phyloP scores from a whole-genome alignment of 2,888 invertebrate genomes.

The Chrysotoxum bicinctum region DNA sequence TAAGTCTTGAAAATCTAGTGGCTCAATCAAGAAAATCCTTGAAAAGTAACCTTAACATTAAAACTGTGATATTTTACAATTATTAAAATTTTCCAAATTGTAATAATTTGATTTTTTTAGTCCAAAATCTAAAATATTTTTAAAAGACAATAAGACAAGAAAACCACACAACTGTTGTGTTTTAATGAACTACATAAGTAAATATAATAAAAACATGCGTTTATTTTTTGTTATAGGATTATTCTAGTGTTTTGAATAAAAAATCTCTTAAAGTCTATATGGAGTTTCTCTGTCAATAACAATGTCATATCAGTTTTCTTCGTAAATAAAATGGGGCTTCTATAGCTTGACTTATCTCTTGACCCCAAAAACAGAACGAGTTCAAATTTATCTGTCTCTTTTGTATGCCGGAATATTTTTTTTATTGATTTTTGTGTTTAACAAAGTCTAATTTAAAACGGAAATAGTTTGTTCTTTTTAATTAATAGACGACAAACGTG shows the following conservation, averaged over 20 bases:
- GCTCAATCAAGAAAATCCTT: neutral
- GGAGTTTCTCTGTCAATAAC: constrained; percentile 4
- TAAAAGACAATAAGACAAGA: neutral
- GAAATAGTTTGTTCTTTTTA: neutral
- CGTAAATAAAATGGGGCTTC: neutral
- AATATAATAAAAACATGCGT: neutral
- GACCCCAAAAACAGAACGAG: constrained; percentile 57
- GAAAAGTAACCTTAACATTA: neutral
- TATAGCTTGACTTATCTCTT: constrained; percentile 42
- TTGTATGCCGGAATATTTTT: constrained; percentile 22
- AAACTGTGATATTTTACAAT: neutral
- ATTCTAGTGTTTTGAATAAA: constrained; percentile 34
- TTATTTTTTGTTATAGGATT: neutral
- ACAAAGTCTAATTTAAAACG: constrained; percentile 39
- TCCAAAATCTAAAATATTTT: neutral
- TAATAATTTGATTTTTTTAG: too few species aligned
- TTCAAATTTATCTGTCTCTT: constrained; percentile 54
- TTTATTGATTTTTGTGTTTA: constrained; percentile 47
- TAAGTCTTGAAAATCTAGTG: neutral
- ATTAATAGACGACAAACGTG: neutral
- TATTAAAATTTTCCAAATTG: too few species aligned
- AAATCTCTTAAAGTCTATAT: constrained; percentile 30
- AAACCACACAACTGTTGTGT: neutral
- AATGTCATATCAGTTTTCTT: constrained; percentile 38
- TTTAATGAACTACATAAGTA: neutral